Base-by-base conservation (phyloP, 2,888 invertebrate species). In the Melinaea menophilus region DNA sequence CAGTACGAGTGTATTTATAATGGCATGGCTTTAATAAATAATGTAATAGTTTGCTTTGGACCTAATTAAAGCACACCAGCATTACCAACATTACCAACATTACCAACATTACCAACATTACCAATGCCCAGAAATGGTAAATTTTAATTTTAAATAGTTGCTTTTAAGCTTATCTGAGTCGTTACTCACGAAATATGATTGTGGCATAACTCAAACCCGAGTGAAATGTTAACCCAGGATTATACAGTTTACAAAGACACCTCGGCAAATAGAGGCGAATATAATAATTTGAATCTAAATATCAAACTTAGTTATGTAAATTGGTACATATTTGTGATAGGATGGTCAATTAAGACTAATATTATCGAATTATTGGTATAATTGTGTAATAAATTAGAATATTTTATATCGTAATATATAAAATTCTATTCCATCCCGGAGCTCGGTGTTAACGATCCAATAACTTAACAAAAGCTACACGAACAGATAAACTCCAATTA, bases 161-260 rank as follows among this genome's bases (percentile, higher is more conserved):
- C 78, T 75, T 79, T 77, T 79, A 81, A 72, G 81, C 79, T 80
- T 82, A 84, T 84, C 84, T 80, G 68, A 79, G 77, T 79, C 81
- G 73, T 73, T 75, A 73, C 76, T 77, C 82, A 84, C 81, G 81
- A 81, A 81, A 79, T 81, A 77, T 51, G 51, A 51, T 75, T 75
- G 75, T 67, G 71, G 71, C 69, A 69, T 70, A 69, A 69, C 65
- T 64, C 65, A 66, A 71, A 71, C 67, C 69, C 64, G 68, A 70
- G 67, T 70, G 71, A 75, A 74, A 73, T 73, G 76, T 71, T 74
- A 75, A 75, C 73, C 79, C 68, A 73, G 72, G 76, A 77, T 77
- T 79, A 77, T 76, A 79, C 75, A 77, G 75, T 75, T 75, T 73
- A 78, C 75, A 77, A 72, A 75, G 72, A 74, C 72, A 77, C 76